These are phyloP conservation scores for Leuctra nigra DNA, from an alignment of 2,888 invertebrate species.

Conservation along the genomic window DNA sequence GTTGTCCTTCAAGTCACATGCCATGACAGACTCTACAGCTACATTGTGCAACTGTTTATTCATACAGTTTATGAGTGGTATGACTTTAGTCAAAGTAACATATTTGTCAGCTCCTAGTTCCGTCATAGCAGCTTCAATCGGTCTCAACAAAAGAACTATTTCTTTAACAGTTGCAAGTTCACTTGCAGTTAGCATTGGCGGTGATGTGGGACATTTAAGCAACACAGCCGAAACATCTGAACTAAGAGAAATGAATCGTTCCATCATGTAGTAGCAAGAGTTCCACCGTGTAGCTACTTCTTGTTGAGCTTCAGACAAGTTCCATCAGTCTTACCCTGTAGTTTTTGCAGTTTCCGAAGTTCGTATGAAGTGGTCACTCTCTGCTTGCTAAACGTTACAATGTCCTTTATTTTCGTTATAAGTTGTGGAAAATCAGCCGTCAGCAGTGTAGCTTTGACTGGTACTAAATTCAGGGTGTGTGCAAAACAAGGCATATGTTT, in stretches of 20 bases:
- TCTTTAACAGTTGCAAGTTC: constrained; percentile 32
- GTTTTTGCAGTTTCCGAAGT: constrained; percentile 20
- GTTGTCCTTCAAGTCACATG: no score
- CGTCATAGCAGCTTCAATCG: constrained; percentile 33
- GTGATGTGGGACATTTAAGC: constrained; percentile 32
- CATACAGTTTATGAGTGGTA: constrained; percentile 12
- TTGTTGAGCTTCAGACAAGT: constrained; percentile 20
- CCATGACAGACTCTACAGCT: no score
- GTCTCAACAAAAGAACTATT: constrained; percentile 31
- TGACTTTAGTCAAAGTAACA: constrained; percentile 34
- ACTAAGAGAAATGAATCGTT: constrained; percentile 30
- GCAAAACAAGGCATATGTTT: constrained; percentile 30
- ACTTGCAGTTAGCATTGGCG: constrained; percentile 33
- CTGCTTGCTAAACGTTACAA: constrained; percentile 30
- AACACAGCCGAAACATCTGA: constrained; percentile 29
- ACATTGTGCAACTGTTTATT: no score
- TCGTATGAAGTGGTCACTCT: constrained; percentile 28
- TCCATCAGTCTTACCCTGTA: constrained; percentile 28
- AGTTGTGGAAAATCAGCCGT: constrained; percentile 23
- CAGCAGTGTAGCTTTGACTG: constrained; percentile 23
- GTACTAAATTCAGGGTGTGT: constrained; percentile 30
- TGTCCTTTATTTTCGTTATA: constrained; percentile 29
- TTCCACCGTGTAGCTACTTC: constrained; percentile 30
- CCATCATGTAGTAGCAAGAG: constrained; percentile 32
- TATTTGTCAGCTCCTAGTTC: constrained; percentile 33